phyloP scores from a whole-genome alignment of 2,113 vertebrate genomes.

The Eleginops maclovinus region DNA sequence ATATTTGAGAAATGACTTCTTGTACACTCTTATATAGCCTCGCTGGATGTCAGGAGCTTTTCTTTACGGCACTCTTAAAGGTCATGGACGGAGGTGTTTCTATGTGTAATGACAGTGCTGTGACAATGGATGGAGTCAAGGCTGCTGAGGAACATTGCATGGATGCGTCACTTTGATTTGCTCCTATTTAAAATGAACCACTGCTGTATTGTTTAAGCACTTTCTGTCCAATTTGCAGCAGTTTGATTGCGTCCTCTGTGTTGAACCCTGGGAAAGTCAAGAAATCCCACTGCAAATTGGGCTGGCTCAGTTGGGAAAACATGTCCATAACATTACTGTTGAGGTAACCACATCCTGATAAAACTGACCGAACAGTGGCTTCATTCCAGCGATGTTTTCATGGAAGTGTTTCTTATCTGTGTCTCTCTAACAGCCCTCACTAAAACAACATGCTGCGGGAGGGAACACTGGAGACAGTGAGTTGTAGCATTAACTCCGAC shows the following conservation, averaged over 20 bases:
- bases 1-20: background rate
- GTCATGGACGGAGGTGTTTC: constrained; percentile 12
- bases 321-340: background rate
- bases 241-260: background rate
- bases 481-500: constrained; percentile 63
- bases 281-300: background rate
- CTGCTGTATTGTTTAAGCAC: background rate
- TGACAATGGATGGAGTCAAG: constrained; percentile 29
- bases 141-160: constrained; percentile 8
- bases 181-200: constrained; percentile 10
- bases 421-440: constrained; percentile 16
- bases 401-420: constrained; percentile 42
- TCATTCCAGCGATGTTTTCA: constrained; percentile 43
- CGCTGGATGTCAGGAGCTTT: constrained; percentile 17
- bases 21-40: constrained; percentile 1
- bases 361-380: constrained; percentile 10
- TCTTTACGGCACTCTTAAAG: constrained; percentile 45
- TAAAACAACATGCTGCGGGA: constrained; percentile 42
- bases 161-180: constrained; percentile 1
- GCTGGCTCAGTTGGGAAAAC: no score
- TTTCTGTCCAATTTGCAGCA: no score
- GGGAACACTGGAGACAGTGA: constrained; percentile 21
- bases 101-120: background rate
- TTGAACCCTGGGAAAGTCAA: no score
- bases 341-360: constrained; percentile 16